Percentiles rank a stretch among this genome's conserved stretches.
Conservation (phyloP, 2,888 invertebrate genomes). For the Hirudinaria manillensis region DNA sequence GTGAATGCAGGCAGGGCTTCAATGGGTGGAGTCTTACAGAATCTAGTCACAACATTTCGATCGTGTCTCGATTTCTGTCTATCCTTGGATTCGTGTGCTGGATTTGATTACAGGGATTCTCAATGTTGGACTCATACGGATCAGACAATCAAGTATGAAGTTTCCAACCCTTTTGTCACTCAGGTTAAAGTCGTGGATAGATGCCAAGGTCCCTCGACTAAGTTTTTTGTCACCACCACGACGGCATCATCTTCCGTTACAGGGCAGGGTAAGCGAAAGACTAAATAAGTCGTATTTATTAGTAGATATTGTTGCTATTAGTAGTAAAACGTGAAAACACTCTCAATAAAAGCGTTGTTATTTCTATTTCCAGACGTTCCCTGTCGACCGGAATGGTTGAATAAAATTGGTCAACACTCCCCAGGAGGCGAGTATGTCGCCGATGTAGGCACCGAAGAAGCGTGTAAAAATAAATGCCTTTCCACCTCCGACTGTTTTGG, state of each 20-base stretch:
- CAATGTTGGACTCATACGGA: constrained; percentile 16
- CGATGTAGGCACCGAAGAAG: background rate
- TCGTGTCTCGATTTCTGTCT: constrained; percentile 19
- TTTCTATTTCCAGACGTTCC: background rate
- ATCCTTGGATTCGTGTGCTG: background rate
- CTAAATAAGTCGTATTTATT: background rate
- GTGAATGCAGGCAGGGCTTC: background rate
- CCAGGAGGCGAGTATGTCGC: background rate
- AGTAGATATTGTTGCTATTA: background rate
- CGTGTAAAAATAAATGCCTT: background rate
- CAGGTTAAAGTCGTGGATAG: constrained; percentile 13
- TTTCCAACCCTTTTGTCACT: background rate
- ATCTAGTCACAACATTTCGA: background rate
- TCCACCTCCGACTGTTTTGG: background rate
- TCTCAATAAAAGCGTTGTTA: background rate
- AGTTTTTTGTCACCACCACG: constrained; percentile 11
- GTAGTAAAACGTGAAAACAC: background rate
- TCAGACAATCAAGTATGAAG: background rate
- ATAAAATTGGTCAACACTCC: background rate
- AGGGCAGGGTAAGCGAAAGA: background rate
- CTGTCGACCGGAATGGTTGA: constrained; percentile 7
- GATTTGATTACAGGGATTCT: constrained; percentile 14
- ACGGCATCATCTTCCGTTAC: background rate
- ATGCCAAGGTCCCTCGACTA: constrained; percentile 11
- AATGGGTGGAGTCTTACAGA: constrained; percentile 16